Percentiles rank a stretch among this genome's conserved stretches.
Evolutionary conservation across 2,797 vertebrate genomes (phyloP).

Genomic region (Pempheris klunzingeri): DNA sequence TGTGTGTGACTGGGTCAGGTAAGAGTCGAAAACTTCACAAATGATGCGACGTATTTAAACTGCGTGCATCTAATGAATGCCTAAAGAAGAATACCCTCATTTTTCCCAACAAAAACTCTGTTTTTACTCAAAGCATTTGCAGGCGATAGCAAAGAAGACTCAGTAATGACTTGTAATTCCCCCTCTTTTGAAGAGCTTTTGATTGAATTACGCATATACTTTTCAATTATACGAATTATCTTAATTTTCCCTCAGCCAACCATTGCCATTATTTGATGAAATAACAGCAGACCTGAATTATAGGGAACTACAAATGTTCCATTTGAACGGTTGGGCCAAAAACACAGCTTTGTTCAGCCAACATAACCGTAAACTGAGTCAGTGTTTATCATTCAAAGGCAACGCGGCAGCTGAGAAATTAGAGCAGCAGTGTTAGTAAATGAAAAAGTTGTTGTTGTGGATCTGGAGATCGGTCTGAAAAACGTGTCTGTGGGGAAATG

Average conservation of each 20-base stretch:
- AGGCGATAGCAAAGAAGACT: not conserved
- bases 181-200: constrained; percentile 44
- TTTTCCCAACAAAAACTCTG: constrained; percentile 3
- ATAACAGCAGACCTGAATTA: constrained; percentile 37
- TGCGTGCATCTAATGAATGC: too few species aligned
- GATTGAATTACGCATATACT: constrained; percentile 33
- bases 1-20: not conserved
- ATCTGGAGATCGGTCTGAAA: constrained; percentile 31
- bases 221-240: constrained; percentile 50
- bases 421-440: constrained; percentile 15
- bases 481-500: constrained; percentile 16
- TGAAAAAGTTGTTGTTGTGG: constrained; percentile 20
- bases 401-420: constrained; percentile 25
- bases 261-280: constrained; percentile 33
- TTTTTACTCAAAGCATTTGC: constrained; percentile 1
- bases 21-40: too few species aligned
- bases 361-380: not conserved
- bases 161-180: constrained; percentile 25
- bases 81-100: not conserved
- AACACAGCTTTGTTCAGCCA: constrained; percentile 49
- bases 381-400: constrained; percentile 36
- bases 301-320: constrained; percentile 38
- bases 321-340: constrained; percentile 29
- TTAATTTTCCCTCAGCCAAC: constrained; percentile 12
- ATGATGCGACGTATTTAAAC: too few species aligned